Percentiles rank a stretch among this genome's conserved stretches.
phyloP scores from a whole-genome alignment of 2,113 vertebrate species.

The Plestiodon gilberti region DNA sequence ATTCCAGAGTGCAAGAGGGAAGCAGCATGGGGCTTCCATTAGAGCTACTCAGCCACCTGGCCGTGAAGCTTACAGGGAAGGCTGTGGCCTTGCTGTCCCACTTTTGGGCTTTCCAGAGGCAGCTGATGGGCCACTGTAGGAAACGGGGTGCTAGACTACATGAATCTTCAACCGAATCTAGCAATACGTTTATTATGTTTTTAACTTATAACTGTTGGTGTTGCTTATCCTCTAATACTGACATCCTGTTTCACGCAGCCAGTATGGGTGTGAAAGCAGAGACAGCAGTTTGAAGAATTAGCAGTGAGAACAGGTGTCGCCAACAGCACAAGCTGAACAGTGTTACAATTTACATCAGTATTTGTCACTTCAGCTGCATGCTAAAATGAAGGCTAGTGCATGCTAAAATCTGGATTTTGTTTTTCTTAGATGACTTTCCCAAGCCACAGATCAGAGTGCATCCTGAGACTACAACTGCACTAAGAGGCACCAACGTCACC shows the following conservation, averaged over 20 bases:
- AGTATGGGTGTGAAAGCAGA: constrained; percentile 13
- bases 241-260: neutral
- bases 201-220: neutral
- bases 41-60: too few relatives aligned
- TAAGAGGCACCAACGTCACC: constrained; percentile 78
- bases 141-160: too few relatives aligned
- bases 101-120: too few relatives aligned
- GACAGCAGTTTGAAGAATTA: neutral
- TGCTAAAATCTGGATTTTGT: constrained; percentile 30
- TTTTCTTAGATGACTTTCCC: constrained; percentile 79
- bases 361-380: neutral
- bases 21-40: too few relatives aligned
- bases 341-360: neutral
- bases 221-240: neutral
- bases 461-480: constrained; percentile 76
- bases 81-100: too few relatives aligned
- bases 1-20: too few relatives aligned
- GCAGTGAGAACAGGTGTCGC: neutral
- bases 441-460: constrained; percentile 80
- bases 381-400: neutral
- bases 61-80: too few relatives aligned
- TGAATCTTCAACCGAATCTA: too few relatives aligned
- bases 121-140: too few relatives aligned
- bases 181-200: too few relatives aligned
- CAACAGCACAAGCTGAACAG: neutral